These are phyloP conservation scores for Pseudomyrmex flavicornis DNA, from an alignment of 1,140 invertebrate genomes.

Conservation along the genomic window DNA sequence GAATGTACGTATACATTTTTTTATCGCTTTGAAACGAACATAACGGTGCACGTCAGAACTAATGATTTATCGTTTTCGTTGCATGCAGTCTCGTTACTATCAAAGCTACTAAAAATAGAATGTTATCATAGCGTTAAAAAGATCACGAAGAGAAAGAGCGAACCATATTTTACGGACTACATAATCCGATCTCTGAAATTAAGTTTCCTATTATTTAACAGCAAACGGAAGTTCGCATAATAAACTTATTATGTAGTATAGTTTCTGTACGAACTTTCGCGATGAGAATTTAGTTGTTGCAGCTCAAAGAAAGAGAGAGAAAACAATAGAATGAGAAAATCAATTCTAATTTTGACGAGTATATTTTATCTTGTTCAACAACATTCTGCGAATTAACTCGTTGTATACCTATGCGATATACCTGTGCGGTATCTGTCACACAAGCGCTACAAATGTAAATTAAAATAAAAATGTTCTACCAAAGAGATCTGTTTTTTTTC, in stretches of 20 bases:
- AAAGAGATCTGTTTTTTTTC: too few species aligned
- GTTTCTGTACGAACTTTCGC: neutral
- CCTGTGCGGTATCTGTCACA: too few species aligned
- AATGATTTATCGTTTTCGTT: neutral
- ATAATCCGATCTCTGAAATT: conserved; percentile 27
- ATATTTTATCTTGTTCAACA: neutral
- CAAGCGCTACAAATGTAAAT: too few species aligned
- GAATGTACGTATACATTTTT: neutral
- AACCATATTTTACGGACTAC: conserved; percentile 12
- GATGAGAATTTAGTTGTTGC: conserved; percentile 14
- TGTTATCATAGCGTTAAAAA: neutral
- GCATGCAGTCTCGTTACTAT: neutral
- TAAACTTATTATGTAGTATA: conserved; percentile 4
- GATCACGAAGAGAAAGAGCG: neutral
- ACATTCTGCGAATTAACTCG: too few species aligned
- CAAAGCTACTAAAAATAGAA: conserved; percentile 2
- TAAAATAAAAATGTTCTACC: too few species aligned
- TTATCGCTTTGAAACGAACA: neutral
- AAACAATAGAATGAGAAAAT: conserved; percentile 9
- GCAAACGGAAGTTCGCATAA: neutral
- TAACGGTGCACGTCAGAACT: neutral
- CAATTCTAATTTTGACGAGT: neutral
- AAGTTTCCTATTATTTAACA: conserved; percentile 25
- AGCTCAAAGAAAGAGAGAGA: neutral
- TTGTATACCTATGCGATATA: too few species aligned